Evolutionary conservation across 2,797 vertebrate genomes (phyloP).

Genomic region (Saxicola maurus): DNA sequence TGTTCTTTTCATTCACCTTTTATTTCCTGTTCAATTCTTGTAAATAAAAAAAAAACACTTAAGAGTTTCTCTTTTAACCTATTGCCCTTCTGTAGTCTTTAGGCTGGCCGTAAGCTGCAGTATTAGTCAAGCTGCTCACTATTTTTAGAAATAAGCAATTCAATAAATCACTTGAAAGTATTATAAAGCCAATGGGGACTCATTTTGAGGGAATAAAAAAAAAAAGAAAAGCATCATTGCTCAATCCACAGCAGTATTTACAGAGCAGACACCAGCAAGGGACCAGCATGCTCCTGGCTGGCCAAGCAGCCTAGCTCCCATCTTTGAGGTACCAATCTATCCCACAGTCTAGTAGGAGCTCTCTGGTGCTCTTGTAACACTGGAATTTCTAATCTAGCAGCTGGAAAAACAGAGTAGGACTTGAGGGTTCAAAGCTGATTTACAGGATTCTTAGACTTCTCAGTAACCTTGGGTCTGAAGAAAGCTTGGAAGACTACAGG

Average conservation of each 20-base stretch:
- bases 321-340: background rate
- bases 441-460: background rate
- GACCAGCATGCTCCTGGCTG: background rate
- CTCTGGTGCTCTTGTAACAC: background rate
- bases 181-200: background rate
- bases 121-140: background rate
- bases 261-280: background rate
- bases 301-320: background rate
- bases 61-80: background rate
- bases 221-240: background rate
- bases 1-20: rapidly evolving
- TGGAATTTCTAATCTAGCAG: background rate
- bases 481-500: background rate
- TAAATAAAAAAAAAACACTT: background rate
- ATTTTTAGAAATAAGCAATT: slow-evolving; percentile 22
- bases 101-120: background rate
- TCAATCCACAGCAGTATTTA: background rate
- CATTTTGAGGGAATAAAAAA: background rate
- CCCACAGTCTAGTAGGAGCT: background rate
- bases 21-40: background rate
- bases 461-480: background rate
- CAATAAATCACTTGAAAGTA: background rate
- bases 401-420: background rate
- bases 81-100: background rate
- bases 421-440: background rate